phyloP scores from a whole-genome alignment of 2,888 invertebrate species.

The Pardosa pseudoannulata region DNA sequence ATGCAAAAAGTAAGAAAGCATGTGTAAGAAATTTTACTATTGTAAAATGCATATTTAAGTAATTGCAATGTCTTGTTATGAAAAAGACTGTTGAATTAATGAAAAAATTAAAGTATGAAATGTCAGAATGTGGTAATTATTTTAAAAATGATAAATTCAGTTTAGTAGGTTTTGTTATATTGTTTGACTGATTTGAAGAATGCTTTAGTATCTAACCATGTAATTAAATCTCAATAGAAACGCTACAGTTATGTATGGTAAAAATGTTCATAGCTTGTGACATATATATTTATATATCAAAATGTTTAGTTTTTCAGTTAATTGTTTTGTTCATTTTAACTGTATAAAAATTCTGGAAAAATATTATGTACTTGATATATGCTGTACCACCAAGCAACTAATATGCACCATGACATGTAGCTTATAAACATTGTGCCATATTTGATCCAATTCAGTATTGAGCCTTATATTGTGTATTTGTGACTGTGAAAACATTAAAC shows the following conservation, averaged over 20 bases:
- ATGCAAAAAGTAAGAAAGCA: too few relatives aligned
- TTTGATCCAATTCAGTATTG: conserved; percentile 31
- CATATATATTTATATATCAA: not conserved
- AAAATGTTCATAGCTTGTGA: not conserved
- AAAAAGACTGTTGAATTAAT: too few relatives aligned
- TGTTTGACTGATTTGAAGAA: too few relatives aligned
- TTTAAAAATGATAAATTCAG: too few relatives aligned
- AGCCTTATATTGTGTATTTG: conserved; percentile 42
- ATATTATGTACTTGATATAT: not conserved
- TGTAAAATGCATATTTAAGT: too few relatives aligned
- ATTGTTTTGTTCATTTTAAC: conserved; percentile 2
- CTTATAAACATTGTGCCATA: conserved; percentile 57
- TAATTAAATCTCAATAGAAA: too few relatives aligned
- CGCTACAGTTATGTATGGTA: not conserved
- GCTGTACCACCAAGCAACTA: not conserved
- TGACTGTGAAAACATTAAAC: conserved; percentile 36
- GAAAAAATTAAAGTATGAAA: too few relatives aligned
- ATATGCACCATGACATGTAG: conserved; percentile 45
- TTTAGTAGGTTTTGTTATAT: too few relatives aligned
- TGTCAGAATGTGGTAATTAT: too few relatives aligned
- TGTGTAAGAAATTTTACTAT: too few relatives aligned
- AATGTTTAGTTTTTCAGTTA: not conserved
- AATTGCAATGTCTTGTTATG: too few relatives aligned
- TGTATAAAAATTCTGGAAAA: conserved; percentile 1
- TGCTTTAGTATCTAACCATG: too few relatives aligned